Evolutionary conservation across 2,113 vertebrate genomes (phyloP).

Genomic region (Paramormyrops kingsleyae): DNA sequence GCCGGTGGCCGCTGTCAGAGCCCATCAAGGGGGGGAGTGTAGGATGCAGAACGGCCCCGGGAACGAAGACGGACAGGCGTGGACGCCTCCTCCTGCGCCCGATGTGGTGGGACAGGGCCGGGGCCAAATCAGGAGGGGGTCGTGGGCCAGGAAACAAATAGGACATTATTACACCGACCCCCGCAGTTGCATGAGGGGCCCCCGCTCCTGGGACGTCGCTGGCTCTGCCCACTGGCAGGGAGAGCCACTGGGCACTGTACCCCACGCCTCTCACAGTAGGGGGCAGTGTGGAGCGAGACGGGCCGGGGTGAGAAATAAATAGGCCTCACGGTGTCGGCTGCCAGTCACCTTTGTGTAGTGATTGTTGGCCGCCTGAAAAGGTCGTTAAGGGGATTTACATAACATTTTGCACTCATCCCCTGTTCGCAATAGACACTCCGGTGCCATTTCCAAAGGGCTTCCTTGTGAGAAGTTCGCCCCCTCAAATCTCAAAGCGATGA

Average conservation of each 20-base stretch:
- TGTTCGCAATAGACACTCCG: constrained; percentile 41
- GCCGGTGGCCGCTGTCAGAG: constrained; percentile 21
- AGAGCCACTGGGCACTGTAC: constrained; percentile 61
- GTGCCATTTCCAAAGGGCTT: constrained; percentile 36
- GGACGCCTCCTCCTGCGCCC: constrained; percentile 58
- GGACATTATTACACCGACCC: constrained; percentile 58
- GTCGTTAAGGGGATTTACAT: constrained; percentile 68
- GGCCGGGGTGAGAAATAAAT: constrained; percentile 59
- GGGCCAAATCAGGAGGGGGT: constrained; percentile 52
- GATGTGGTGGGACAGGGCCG: constrained; percentile 58
- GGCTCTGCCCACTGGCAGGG: constrained; percentile 57
- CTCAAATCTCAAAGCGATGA: constrained; percentile 18
- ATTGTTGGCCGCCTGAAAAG: constrained; percentile 58
- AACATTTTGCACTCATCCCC: constrained; percentile 57
- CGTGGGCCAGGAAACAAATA: constrained; percentile 58
- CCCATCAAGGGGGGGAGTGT: constrained; percentile 37
- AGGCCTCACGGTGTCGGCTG: constrained; percentile 57
- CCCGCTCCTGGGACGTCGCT: constrained; percentile 46
- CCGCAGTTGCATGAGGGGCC: constrained; percentile 47
- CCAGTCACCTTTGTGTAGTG: constrained; percentile 64
- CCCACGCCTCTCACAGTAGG: constrained; percentile 69
- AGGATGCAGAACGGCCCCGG: constrained; percentile 24
- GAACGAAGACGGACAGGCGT: constrained; percentile 59
- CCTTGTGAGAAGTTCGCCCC: constrained; percentile 21
- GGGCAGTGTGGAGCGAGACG: constrained; percentile 60